Evolutionary conservation across 2,113 vertebrate genomes (phyloP).

Genomic region (Calypte anna): DNA sequence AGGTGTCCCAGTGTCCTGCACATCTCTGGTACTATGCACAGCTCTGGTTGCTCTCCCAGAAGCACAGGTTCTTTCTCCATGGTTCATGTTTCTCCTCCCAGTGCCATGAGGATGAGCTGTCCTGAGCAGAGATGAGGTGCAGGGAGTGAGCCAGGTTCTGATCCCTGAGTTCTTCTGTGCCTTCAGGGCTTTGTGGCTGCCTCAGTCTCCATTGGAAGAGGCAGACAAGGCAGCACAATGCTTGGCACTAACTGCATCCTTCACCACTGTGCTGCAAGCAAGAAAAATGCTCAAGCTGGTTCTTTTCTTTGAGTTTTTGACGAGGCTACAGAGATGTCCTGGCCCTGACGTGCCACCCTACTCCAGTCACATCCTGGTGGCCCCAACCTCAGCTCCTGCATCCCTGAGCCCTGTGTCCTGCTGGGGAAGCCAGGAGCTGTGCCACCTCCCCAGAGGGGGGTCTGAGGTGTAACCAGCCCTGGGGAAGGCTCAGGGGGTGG

Average conservation of each 20-base stretch:
- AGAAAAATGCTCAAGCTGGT: not conserved
- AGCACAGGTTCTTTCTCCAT: not conserved
- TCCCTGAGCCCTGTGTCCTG: not conserved
- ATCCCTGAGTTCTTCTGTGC: not conserved
- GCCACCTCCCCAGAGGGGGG: not conserved
- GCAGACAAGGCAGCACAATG: not conserved
- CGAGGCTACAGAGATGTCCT: not conserved
- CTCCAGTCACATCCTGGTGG: not conserved
- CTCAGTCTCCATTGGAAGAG: not conserved
- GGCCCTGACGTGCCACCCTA: accelerated
- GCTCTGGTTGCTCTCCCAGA: not conserved
- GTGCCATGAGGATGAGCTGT: not conserved
- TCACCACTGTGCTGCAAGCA: not conserved
- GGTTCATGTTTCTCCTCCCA: not conserved
- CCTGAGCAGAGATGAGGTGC: accelerated
- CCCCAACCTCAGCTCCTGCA: not conserved
- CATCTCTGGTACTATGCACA: too few species aligned
- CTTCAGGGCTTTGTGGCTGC: not conserved
- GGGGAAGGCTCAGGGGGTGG: accelerated
- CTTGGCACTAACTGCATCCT: not conserved
- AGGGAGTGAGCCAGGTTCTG: not conserved
- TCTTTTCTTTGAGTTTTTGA: not conserved
- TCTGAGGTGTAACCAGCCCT: accelerated
- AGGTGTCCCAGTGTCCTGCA: not conserved
- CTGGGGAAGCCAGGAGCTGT: not conserved